Base-by-base conservation (phyloP, 2,888 invertebrate genomes). In the Pyrrhosoma nymphula region DNA sequence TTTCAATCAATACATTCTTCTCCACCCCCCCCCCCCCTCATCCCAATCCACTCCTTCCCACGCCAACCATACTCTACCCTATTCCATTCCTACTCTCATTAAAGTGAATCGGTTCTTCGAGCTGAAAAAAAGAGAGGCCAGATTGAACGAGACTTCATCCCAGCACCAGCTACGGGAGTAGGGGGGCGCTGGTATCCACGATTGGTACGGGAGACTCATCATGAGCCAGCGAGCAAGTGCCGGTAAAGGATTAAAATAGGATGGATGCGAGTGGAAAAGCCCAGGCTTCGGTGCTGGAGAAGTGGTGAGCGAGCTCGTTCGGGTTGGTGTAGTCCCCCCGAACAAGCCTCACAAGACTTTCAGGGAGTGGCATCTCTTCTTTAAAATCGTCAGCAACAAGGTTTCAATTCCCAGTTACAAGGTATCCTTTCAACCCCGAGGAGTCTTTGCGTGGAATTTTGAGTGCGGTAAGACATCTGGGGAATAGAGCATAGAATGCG, bases 81-180 rank as follows among this genome's bases (percentile, higher is more conserved):
- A 35, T 82, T 35, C 35, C 35, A 18, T 35, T 35, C 82, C 35
- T 35, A 82, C 82, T 82, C 82, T 82, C 82, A 82, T 82, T 82
- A 82, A 82, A 82, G 82, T 82, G 82, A 82, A 82, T 82, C 82
- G 30, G 82, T 82, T 30, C 82, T 26, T 82, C 35, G 69, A 26
- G 8, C 69, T n/a, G 3, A 10, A 30, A 82, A 18, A 35, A 82
- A 82, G 20, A 82, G n/a, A 30, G 35, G 16, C 82, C 82, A 14
- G 30, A 30, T 14, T 30, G 82, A 35, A 82, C 35, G 26, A 14
- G 18, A 35, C 82, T 30, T 35, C 82, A 82, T 82, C 35, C 69
- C 69, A 35, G 16, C 30, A 35, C 30, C 30, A 35, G 82, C 69
- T 35, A 82, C 16, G 26, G 26, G 16, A 4, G 14, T 82, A 23